Evolutionary conservation across 2,888 invertebrate genomes (phyloP).

Genomic region (Harmothoe impar): DNA sequence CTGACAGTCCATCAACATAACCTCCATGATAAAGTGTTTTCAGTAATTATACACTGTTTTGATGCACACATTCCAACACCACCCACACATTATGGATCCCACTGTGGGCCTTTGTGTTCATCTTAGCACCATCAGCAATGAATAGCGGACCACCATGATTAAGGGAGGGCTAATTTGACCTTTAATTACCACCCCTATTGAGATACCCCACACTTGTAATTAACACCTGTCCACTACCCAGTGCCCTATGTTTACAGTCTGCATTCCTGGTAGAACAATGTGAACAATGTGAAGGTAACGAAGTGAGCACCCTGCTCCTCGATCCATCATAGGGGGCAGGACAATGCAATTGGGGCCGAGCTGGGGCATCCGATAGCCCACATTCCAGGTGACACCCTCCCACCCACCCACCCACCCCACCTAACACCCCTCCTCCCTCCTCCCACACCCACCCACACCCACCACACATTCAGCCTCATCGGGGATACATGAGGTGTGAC

Average conservation of each 20-base stretch:
- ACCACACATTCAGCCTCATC: background rate
- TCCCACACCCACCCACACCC: background rate
- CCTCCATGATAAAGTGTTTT: too few relatives aligned
- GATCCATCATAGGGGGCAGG: constrained; percentile 15
- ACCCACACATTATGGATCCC: too few relatives aligned
- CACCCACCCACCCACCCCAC: background rate
- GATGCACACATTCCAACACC: too few relatives aligned
- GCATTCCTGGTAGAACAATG: constrained; percentile 14
- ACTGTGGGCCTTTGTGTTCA: background rate
- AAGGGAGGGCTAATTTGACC: background rate
- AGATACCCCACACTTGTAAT: background rate
- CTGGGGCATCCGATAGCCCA: background rate
- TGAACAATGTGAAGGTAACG: background rate
- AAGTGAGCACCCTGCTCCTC: background rate
- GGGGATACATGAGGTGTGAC: background rate
- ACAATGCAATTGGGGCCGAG: background rate
- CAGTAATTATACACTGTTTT: too few relatives aligned
- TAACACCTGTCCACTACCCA: background rate
- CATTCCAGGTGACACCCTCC: background rate
- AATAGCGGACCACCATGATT: background rate
- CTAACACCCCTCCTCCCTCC: background rate
- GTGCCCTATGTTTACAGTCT: background rate
- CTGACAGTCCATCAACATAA: too few relatives aligned
- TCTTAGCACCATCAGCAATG: background rate
- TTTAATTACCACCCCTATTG: background rate